Conservation (phyloP, 2,888 invertebrate species). For the Antheraea assamensis region DNA sequence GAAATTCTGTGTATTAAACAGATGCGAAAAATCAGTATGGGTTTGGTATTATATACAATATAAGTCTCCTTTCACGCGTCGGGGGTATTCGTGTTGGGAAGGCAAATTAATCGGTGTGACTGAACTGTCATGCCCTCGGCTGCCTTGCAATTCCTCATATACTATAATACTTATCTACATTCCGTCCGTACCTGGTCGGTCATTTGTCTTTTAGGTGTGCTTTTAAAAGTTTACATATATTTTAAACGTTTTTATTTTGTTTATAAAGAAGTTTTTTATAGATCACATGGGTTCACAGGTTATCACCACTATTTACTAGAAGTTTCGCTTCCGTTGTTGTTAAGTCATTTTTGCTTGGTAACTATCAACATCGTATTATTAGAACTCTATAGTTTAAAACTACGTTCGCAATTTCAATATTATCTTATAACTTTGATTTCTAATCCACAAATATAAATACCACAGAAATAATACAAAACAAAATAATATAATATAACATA, state of each 20-base stretch:
- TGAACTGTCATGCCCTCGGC: conserved; percentile 52
- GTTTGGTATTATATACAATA: background rate
- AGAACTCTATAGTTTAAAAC: background rate
- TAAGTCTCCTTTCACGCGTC: conserved; percentile 42
- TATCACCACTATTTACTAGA: too few species aligned
- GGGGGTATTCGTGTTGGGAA: conserved; percentile 31
- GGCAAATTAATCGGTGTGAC: conserved; percentile 49
- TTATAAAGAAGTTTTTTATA: too few species aligned
- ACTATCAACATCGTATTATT: background rate
- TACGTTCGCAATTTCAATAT: background rate
- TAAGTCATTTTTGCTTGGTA: too few species aligned
- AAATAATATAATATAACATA: too few species aligned
- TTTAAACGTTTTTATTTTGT: background rate
- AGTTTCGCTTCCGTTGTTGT: background rate
- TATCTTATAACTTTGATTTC: background rate
- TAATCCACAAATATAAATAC: background rate
- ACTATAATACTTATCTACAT: background rate
- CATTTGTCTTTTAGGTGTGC: background rate
- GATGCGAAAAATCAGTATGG: background rate
- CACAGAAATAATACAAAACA: too few species aligned
- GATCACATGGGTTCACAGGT: too few species aligned
- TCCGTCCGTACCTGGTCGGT: background rate
- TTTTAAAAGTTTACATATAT: background rate
- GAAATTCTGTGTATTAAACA: background rate
- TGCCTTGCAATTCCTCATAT: conserved; percentile 14